Evolutionary conservation across 2,888 invertebrate genomes (phyloP).

Genomic region (Oegoconia quadripuncta): DNA sequence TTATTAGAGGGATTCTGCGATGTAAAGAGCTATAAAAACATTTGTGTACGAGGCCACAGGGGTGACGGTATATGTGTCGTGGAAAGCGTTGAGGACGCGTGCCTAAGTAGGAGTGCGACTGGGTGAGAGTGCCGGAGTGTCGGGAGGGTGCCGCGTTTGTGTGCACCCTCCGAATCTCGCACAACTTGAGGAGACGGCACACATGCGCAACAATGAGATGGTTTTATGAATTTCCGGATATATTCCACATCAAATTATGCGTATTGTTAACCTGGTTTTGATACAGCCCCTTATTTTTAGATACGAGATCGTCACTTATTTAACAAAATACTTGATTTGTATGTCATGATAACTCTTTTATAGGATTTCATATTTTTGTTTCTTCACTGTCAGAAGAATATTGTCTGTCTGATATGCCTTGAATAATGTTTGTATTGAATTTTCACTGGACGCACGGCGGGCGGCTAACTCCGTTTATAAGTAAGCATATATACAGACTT

Average conservation of each 20-base stretch:
- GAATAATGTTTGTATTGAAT: no score
- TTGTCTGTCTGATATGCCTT: no score
- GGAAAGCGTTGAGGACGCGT: slow-evolving; percentile 32
- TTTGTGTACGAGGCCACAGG: slow-evolving; percentile 12
- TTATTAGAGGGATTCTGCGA: slow-evolving; percentile 15
- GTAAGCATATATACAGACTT: no score
- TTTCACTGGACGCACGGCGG: no score
- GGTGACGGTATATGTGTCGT: slow-evolving; percentile 10
- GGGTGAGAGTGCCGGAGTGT: slow-evolving; percentile 12
- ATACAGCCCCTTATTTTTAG: not conserved
- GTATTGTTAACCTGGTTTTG: slow-evolving; percentile 15
- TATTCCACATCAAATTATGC: slow-evolving; percentile 22
- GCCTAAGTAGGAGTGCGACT: slow-evolving; percentile 41
- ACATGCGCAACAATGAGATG: slow-evolving; percentile 23
- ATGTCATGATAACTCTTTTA: no score
- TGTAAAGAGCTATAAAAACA: slow-evolving; percentile 15
- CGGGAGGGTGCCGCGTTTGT: slow-evolving; percentile 20
- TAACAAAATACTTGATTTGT: not conserved
- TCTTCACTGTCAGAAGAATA: no score
- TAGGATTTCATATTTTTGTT: no score
- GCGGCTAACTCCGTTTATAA: no score
- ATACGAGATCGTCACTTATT: slow-evolving; percentile 1
- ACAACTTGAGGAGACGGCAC: slow-evolving; percentile 17
- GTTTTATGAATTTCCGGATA: slow-evolving; percentile 37
- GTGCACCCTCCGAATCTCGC: slow-evolving; percentile 19